Percentiles rank a stretch among this genome's conserved stretches.
These are phyloP conservation scores for Augochlorella aurata DNA, from an alignment of 2,888 invertebrate species.

Conservation along the genomic window DNA sequence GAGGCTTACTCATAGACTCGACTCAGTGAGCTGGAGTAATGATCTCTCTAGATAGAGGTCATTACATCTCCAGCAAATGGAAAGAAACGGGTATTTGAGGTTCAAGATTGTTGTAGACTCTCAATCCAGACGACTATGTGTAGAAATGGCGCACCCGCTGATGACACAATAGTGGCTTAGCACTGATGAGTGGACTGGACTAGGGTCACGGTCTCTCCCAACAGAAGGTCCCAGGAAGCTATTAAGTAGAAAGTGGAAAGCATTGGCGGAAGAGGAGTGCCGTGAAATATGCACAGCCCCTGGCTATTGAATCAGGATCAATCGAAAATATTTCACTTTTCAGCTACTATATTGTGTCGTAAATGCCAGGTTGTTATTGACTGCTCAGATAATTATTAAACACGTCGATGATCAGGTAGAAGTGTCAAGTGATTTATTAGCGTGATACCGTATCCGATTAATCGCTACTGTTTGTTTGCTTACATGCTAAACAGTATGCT, in stretches of 20 bases:
- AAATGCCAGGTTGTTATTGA: not conserved
- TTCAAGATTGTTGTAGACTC: constrained; percentile 2
- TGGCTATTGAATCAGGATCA: not conserved
- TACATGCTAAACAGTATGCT: no score
- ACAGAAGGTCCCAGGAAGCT: not conserved
- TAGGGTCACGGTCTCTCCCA: not conserved
- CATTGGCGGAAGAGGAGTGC: not conserved
- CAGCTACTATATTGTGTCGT: not conserved
- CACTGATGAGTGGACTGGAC: constrained; percentile 8
- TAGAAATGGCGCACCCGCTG: not conserved
- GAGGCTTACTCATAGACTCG: not conserved
- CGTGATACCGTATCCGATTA: no score
- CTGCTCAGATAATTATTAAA: not conserved
- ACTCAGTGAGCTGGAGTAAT: not conserved
- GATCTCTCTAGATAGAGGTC: not conserved
- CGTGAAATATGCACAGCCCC: not conserved
- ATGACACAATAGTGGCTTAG: constrained; percentile 2
- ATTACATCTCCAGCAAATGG: not conserved
- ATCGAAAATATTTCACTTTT: not conserved
- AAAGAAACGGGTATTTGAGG: not conserved
- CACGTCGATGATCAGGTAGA: not conserved
- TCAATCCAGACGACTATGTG: constrained; percentile 3
- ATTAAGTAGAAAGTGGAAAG: constrained; percentile 4
- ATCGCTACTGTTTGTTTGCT: no score
- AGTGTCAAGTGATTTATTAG: not conserved